phyloP scores from a whole-genome alignment of 2,888 invertebrate genomes.

The Melolontha melolontha region DNA sequence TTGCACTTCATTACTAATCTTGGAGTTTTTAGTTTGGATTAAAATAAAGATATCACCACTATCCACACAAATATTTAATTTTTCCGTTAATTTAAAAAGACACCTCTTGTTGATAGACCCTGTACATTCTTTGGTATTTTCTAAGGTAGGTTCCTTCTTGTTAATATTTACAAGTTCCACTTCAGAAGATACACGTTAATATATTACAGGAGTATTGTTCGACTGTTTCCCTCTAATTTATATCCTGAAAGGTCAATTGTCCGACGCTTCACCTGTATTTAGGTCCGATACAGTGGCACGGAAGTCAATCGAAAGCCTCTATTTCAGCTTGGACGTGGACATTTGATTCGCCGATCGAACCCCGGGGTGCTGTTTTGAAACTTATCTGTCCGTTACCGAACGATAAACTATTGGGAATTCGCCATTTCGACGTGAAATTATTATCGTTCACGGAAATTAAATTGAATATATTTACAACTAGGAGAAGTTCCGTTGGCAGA shows the following conservation, averaged over 20 bases:
- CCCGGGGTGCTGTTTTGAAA: conserved; percentile 54
- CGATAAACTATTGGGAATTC: conserved; percentile 36
- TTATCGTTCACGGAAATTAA: conserved; percentile 34
- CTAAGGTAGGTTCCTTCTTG: too few species aligned
- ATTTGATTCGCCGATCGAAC: conserved; percentile 57
- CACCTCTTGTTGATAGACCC: too few species aligned
- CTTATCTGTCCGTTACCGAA: conserved; percentile 40
- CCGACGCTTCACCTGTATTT: conserved; percentile 17
- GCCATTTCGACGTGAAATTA: conserved; percentile 33
- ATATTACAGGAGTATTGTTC: too few species aligned
- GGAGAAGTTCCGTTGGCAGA: background rate
- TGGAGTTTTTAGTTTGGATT: too few species aligned
- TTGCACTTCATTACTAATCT: too few species aligned
- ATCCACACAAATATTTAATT: too few species aligned
- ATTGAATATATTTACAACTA: conserved; percentile 30
- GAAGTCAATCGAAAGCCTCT: conserved; percentile 13
- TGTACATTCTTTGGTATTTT: too few species aligned
- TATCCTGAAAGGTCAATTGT: conserved; percentile 26
- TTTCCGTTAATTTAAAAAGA: too few species aligned
- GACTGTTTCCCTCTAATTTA: conserved; percentile 18
- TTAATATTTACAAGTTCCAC: too few species aligned
- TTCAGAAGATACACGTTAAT: too few species aligned
- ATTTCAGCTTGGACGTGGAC: conserved; percentile 44
- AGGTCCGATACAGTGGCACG: background rate
- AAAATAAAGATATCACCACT: too few species aligned